Evolutionary conservation across 2,797 vertebrate species (phyloP).

Genomic region (Monodelphis domestica): DNA sequence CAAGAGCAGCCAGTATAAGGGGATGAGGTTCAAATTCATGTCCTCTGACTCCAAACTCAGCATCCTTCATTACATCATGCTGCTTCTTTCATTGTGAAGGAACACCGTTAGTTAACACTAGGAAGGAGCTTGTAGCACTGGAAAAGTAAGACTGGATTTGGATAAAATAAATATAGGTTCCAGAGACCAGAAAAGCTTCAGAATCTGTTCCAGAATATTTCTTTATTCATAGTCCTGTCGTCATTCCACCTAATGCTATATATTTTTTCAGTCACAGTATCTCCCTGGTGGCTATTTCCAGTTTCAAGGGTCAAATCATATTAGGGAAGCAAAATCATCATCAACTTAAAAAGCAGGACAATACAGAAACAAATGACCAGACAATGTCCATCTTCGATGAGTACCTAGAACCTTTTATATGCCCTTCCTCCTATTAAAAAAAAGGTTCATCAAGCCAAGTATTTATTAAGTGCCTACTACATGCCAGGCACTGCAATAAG

Average conservation of each 20-base stretch:
- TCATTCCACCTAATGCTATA: not conserved
- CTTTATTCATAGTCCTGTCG: not conserved
- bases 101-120: not conserved
- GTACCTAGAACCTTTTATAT: not conserved
- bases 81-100: not conserved
- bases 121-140: not conserved
- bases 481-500: not conserved
- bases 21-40: not conserved
- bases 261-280: not conserved
- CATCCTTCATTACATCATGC: not conserved
- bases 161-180: not conserved
- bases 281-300: not conserved
- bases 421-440: not conserved
- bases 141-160: not conserved
- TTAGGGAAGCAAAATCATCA: not conserved
- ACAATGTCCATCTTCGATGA: not conserved
- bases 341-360: not conserved
- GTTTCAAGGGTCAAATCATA: too few relatives aligned
- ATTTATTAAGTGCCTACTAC: not conserved
- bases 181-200: not conserved
- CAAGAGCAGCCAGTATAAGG: not conserved
- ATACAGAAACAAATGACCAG: not conserved
- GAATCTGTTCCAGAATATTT: not conserved
- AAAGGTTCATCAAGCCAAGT: not conserved
- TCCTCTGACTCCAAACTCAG: not conserved